Base-by-base conservation (phyloP, 2,888 invertebrate genomes). In the Pterobdella sp. region DNA sequence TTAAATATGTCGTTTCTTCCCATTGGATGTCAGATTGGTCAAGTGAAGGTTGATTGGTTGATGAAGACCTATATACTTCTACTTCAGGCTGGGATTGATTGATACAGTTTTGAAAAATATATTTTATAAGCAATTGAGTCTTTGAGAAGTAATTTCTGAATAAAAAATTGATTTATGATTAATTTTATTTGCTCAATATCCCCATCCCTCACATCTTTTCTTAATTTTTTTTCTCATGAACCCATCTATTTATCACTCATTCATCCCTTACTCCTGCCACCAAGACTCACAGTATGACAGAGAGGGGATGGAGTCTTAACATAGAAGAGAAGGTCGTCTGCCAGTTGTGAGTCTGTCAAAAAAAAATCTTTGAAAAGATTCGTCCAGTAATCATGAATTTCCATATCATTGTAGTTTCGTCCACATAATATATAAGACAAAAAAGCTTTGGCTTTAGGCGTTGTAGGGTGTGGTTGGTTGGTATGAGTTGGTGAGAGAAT, bases 1-100 rank as follows among this genome's bases (percentile, higher is more conserved):
- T 97, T 78, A 97, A 88, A 86, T 96, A 97, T 77, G 97, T 94
- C 74, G 96, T 97, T 87, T 98, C 97, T 86, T 97, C 96, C 97
- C 97, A 98, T 86, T 97, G 95, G 80, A 96, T 91, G 82, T 92
- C 92, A 64, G 92, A 91, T 86, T 97, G 95, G 75, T 93, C 93
- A 81, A 95, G 91, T 1, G 78, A 74, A 71, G 97, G 97, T 81
- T 96, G 87, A 85, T 95, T 94, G 82, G 93, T 90, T 81, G 95
- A 95, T 85, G 95, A 94, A 86, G 94, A 93, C 77, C 97, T 90
- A 86, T 93, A 96, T 77, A 97, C 97, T 86, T 97, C 95, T 78
- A 97, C 80, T 69, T 82, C 80, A n/a, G 81, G 78, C 82, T 83
- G 78, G 4, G 78, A 78, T 26, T 18, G 37, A 22, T 26, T 34